Conservation (phyloP, 2,113 vertebrate genomes). For the Rhinoptilus africanus region DNA sequence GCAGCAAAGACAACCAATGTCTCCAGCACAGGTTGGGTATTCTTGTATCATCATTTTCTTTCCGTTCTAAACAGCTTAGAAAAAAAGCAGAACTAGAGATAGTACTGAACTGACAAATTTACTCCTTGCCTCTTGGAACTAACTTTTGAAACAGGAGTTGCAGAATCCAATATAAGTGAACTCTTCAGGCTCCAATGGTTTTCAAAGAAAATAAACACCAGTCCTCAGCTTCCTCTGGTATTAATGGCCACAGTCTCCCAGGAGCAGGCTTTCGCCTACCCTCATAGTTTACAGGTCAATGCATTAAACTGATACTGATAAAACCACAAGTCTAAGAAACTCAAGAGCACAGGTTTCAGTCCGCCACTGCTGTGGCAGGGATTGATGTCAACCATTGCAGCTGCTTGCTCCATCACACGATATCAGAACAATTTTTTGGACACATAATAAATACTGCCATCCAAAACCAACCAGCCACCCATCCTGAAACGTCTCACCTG, state of each 20-base stretch:
- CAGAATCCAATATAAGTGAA: not conserved
- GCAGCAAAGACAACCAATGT: not conserved
- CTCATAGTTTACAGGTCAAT: not conserved
- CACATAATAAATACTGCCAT: not conserved
- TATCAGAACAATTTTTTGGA: not conserved
- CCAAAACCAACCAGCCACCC: not conserved
- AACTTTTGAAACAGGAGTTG: not conserved
- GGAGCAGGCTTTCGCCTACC: not conserved
- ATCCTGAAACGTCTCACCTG: not conserved
- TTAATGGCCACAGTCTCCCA: not conserved
- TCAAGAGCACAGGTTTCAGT: not conserved
- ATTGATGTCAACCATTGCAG: not conserved
- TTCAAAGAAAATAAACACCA: not conserved
- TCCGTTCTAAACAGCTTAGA: not conserved
- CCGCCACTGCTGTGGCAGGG: not conserved
- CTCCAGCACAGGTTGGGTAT: not conserved
- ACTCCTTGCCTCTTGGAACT: too few relatives aligned
- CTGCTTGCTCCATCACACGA: not conserved
- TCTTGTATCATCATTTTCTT: not conserved
- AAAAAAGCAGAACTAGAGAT: not conserved
- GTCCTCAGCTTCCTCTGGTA: not conserved
- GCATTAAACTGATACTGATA: not conserved
- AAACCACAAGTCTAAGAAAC: not conserved
- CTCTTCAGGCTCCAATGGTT: not conserved
- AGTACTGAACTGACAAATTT: too few relatives aligned